phyloP scores from a whole-genome alignment of 1,140 invertebrate genomes.

The Aphidius gifuensis region DNA sequence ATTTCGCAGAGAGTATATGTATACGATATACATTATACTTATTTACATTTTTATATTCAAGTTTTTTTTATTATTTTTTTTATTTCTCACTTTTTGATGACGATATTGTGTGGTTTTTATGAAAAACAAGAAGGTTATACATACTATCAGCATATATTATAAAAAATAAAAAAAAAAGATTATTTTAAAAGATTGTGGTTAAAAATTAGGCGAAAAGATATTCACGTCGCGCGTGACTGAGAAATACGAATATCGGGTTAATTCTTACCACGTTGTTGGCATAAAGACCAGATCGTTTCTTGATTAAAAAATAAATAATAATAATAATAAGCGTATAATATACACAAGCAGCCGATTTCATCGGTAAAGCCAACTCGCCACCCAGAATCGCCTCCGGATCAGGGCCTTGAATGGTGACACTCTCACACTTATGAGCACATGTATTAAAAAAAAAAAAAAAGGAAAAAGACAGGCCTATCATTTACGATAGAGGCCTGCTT shows the following conservation, averaged over 20 bases:
- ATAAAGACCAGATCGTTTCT: slow-evolving; percentile 10
- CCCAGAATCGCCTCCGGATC: not conserved
- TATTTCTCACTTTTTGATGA: slow-evolving; percentile 8
- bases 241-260: slow-evolving; percentile 16
- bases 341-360: slow-evolving; percentile 1
- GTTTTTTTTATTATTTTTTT: not conserved
- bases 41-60: slow-evolving; percentile 10
- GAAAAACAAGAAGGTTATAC: not conserved
- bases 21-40: not conserved
- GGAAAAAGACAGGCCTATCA: too few relatives aligned
- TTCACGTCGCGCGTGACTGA: not conserved
- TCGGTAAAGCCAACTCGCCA: slow-evolving; percentile 1
- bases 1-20: slow-evolving; percentile 30
- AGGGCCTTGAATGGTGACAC: too few relatives aligned
- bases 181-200: slow-evolving; percentile 10
- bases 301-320: slow-evolving; percentile 10
- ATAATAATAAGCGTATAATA: slow-evolving; percentile 4
- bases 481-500: too few relatives aligned
- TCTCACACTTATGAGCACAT: too few relatives aligned
- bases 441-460: too few relatives aligned
- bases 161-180: slow-evolving; percentile 12
- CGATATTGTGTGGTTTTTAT: not conserved
- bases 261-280: slow-evolving; percentile 16
- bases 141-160: not conserved
- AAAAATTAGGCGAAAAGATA: slow-evolving; percentile 18